Evolutionary conservation across 2,797 vertebrate genomes (phyloP).

Genomic region (Sebastes matsubarae): DNA sequence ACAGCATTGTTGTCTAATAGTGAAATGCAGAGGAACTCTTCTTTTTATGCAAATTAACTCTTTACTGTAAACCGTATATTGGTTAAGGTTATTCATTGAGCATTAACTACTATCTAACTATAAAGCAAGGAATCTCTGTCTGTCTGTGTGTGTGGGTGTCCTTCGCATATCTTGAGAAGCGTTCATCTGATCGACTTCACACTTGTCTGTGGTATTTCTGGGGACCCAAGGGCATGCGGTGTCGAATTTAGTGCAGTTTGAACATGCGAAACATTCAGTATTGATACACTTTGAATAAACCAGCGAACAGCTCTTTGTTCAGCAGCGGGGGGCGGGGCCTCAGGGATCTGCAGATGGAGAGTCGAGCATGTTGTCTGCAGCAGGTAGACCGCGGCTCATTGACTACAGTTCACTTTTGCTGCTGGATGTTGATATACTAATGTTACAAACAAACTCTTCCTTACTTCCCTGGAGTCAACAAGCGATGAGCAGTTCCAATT

Average conservation of each 20-base stretch:
- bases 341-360: not conserved
- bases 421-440: not conserved
- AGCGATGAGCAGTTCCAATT: not conserved
- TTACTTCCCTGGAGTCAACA: not conserved
- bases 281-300: not conserved
- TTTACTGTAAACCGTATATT: not conserved
- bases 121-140: not conserved
- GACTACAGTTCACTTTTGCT: not conserved
- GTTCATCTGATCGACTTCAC: not conserved
- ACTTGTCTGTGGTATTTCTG: not conserved
- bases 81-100: not conserved
- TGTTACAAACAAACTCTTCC: not conserved
- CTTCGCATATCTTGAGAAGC: not conserved
- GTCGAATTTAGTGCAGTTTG: not conserved
- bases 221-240: not conserved
- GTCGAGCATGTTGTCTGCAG: not conserved
- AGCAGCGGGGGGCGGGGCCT: not conserved
- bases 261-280: not conserved
- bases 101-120: not conserved
- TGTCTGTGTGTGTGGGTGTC: not conserved
- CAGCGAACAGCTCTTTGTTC: not conserved
- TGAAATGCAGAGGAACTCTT: not conserved
- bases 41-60: not conserved
- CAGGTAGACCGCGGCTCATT: not conserved
- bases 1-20: not conserved